These are phyloP conservation scores for Drepana falcataria DNA, from an alignment of 2,888 invertebrate genomes.

Conservation along the genomic window DNA sequence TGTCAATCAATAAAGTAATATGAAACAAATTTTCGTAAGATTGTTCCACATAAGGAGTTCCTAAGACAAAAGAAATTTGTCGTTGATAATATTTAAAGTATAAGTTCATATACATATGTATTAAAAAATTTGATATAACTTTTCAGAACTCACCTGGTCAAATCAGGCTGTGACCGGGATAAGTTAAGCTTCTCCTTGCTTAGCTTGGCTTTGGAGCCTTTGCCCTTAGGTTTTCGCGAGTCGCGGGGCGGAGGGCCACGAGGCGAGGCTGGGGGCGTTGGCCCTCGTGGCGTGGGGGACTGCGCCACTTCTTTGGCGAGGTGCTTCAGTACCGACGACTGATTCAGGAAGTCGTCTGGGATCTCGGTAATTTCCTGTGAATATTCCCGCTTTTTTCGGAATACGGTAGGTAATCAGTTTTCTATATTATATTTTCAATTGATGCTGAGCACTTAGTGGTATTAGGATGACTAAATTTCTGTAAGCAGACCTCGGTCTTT, in stretches of 20 bases:
- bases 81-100: too few relatives aligned
- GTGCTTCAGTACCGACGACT: slow-evolving; percentile 90
- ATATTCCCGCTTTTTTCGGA: background rate
- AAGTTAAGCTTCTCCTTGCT: slow-evolving; percentile 81
- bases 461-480: too few relatives aligned
- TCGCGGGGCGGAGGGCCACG: slow-evolving; percentile 40
- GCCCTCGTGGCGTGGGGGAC: slow-evolving; percentile 57
- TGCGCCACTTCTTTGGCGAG: slow-evolving; percentile 87
- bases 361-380: slow-evolving; percentile 88
- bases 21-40: too few relatives aligned
- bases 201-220: slow-evolving; percentile 57
- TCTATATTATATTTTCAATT: too few relatives aligned
- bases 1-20: too few relatives aligned
- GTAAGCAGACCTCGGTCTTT: too few relatives aligned
- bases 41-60: too few relatives aligned
- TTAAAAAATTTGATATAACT: too few relatives aligned
- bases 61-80: too few relatives aligned
- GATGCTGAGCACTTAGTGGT: too few relatives aligned
- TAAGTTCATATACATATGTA: too few relatives aligned
- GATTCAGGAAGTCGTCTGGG: slow-evolving; percentile 89
- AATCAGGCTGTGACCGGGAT: slow-evolving; percentile 91
- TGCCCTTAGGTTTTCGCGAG: slow-evolving; percentile 47
- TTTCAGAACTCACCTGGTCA: slow-evolving; percentile 76
- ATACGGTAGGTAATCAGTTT: too few relatives aligned
- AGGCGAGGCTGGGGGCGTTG: slow-evolving; percentile 56